These are phyloP conservation scores for Episyrphus balteatus DNA, from an alignment of 1,140 invertebrate genomes.

Conservation along the genomic window DNA sequence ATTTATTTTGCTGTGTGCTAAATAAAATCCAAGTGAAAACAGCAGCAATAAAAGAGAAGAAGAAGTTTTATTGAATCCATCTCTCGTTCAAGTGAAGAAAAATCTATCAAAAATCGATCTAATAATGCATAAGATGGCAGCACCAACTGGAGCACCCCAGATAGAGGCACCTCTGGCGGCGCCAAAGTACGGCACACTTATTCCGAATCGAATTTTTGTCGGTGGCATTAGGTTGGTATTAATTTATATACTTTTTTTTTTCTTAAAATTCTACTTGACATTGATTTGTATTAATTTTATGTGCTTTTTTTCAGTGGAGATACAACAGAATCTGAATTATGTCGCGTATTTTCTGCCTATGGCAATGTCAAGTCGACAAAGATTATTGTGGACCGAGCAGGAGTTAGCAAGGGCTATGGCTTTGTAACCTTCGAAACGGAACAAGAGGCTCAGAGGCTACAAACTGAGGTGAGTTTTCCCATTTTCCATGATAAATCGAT, in stretches of 20 bases:
- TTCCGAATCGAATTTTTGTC: conserved; percentile 85
- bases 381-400: conserved; percentile 86
- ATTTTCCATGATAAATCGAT: neutral
- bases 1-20: no score
- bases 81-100: no score
- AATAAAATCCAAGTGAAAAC: no score
- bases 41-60: no score
- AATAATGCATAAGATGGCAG: conserved; percentile 30
- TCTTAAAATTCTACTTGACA: neutral
- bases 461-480: conserved; percentile 45
- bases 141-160: conserved; percentile 21
- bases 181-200: conserved; percentile 65
- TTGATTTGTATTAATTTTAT: neutral
- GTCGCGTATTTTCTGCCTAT: conserved; percentile 72
- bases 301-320: conserved; percentile 45
- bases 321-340: conserved; percentile 72
- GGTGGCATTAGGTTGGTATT: conserved; percentile 33
- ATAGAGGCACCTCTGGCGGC: conserved; percentile 44
- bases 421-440: conserved; percentile 93
- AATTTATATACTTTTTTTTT: neutral
- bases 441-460: conserved; percentile 70
- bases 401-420: conserved; percentile 89
- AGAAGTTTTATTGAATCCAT: no score
- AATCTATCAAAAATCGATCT: no score
- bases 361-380: conserved; percentile 87